Conservation (phyloP, 2,113 vertebrate species). For the Oreotrochilus melanogaster region DNA sequence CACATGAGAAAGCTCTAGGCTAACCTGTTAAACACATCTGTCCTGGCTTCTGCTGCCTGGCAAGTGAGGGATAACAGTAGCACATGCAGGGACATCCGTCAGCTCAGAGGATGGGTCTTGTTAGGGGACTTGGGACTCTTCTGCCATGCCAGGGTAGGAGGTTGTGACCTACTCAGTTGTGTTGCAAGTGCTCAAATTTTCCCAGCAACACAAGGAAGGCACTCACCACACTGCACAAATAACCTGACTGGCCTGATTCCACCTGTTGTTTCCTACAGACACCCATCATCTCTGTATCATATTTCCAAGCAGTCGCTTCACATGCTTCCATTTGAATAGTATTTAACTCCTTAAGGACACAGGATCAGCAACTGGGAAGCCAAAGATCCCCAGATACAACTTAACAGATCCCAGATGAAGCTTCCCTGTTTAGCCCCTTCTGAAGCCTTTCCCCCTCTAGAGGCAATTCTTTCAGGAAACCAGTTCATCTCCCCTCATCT, state of each 20-base stretch:
- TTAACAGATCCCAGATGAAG: not conserved
- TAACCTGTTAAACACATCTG: not conserved
- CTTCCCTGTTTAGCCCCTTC: not conserved
- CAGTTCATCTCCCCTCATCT: not conserved
- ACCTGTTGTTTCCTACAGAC: not conserved
- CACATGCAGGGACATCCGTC: not conserved
- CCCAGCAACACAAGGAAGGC: not conserved
- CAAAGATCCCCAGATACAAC: not conserved
- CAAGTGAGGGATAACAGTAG: not conserved
- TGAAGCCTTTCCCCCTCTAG: not conserved
- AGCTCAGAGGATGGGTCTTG: not conserved
- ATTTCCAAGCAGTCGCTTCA: not conserved
- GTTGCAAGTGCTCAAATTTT: not conserved
- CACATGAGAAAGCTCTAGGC: not conserved
- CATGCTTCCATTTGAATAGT: not conserved
- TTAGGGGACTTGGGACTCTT: not conserved
- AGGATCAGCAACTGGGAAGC: not conserved
- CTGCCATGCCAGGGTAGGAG: not conserved
- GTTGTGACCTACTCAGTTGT: not conserved
- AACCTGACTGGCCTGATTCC: slow-evolving; percentile 3
- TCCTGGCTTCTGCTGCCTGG: not conserved
- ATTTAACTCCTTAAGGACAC: slow-evolving; percentile 15
- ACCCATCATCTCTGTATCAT: not conserved
- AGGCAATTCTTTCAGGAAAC: not conserved
- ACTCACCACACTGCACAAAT: fast-evolving